Evolutionary conservation across 2,113 vertebrate species (phyloP), one percentile per base, ranked within the genome.

Genomic region (Cochlearius cochlearius): DNA sequence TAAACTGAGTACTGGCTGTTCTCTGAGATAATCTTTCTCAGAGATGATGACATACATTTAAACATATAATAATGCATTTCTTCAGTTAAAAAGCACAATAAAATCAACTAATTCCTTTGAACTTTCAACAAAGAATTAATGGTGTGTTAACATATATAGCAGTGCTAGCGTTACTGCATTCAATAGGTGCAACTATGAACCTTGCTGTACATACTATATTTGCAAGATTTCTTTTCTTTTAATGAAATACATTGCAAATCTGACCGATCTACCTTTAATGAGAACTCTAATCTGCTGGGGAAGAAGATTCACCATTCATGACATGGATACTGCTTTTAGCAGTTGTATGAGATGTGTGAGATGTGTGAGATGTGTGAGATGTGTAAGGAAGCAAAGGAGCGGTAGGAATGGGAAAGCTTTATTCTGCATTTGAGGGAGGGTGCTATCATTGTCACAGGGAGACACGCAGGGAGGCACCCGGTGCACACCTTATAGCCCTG

Each of bases 401-500:
- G 25, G 27, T 16, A 73, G 45, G 22, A 79, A 59, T 2, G 27
- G 39, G 14, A 84, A 83, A 66, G 16, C 8, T 16, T 59, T 62
- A 25, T 10, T 71, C n/a, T 80, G n/a, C n/a, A 4, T 6, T 63
- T 69, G 22, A 36, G 32, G 32, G 34, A 41, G 9, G 7, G 27
- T 7, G 9, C 55, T 67, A 3, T 15, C 23, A 5, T 19, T 53
- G 29, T 18, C 36, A 23, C 56, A 71, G n/a, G 15, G 10, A 49
- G 5, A 71, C 18, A 34, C 4, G 1, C 0, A 2, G 3, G 7
- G 20, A 69, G 16, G 36, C 22, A 88, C 12, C 3, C 52, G 47
- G 23, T 13, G 21, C 22, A 32, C 4, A 5, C 0, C 0, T 60
- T 59, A 23, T 1, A 72, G 26, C 27, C 17, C 3, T 36, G 11